phyloP scores from a whole-genome alignment of 2,888 invertebrate species.

The Microctonus aethiopoides region DNA sequence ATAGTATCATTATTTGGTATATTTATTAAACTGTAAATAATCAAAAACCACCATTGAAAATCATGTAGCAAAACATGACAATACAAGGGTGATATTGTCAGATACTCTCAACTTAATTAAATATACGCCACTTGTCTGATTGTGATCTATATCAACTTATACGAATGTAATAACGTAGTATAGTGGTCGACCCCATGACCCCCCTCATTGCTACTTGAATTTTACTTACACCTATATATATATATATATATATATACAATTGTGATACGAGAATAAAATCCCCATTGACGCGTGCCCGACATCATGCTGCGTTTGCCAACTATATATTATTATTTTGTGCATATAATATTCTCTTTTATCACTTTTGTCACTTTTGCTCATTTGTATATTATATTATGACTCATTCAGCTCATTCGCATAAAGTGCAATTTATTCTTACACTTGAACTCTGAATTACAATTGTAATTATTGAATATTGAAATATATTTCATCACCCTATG shows the following conservation, averaged over 20 bases:
- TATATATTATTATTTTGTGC: not conserved
- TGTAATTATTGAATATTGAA: slow-evolving; percentile 52
- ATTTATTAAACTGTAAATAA: not conserved
- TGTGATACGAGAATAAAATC: not conserved
- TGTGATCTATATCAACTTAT: slow-evolving; percentile 30
- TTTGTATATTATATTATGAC: not conserved
- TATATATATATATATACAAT: too few relatives aligned
- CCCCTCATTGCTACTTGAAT: slow-evolving; percentile 31
- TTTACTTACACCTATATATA: slow-evolving; percentile 29
- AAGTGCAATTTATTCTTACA: not conserved
- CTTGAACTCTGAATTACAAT: slow-evolving; percentile 51
- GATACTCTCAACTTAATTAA: slow-evolving; percentile 40
- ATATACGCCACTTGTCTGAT: slow-evolving; percentile 33
- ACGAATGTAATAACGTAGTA: slow-evolving; percentile 44
- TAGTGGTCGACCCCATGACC: slow-evolving; percentile 45
- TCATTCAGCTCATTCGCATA: slow-evolving; percentile 30
- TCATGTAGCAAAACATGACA: slow-evolving; percentile 18
- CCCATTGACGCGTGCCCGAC: slow-evolving; percentile 47
- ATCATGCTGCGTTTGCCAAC: slow-evolving; percentile 44
- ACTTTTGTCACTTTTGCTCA: not conserved
- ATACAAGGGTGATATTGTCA: not conserved
- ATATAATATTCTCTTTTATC: not conserved
- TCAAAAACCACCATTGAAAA: slow-evolving; percentile 10
- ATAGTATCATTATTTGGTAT: too few relatives aligned
- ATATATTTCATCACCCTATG: slow-evolving; percentile 29